Evolutionary conservation across 2,888 invertebrate genomes (phyloP), one percentile per base, ranked within the genome.

Genomic region (Sarcophaga caerulescens): DNA sequence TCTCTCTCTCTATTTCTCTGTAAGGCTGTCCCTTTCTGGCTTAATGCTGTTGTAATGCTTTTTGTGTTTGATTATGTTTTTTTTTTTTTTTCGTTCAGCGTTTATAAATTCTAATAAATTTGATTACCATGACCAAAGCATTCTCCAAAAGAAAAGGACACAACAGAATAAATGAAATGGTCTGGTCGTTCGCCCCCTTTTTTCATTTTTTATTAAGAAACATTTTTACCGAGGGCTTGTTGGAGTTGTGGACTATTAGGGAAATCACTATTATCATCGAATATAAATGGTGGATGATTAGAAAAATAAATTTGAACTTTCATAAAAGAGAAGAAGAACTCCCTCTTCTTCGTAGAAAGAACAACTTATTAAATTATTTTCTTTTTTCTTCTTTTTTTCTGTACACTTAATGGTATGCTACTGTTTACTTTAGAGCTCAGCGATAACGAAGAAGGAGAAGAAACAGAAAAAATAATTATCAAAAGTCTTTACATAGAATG

Each of bases 51-150:
- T 52, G 52, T 52, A 52, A 52, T 52, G 52, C 4, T 17, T 52
- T 52, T 52, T 25, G 19, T 59, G 23, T 25, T 84, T 79, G 81
- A 80, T 23, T 35, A 65, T 84, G 59, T 52, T 69, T 68, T 35
- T 47, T n/a, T 35, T 65, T 84, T 47, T 62, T 69, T 68, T 35
- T 47, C 35, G 77, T 73, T 77, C 19, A 70, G 2, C 21, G 47
- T 79, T 79, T 81, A 75, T 78, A 69, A 62, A 52, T 75, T 85
- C 21, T 76, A 80, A 82, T 85, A 85, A 81, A 81, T 84, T 86
- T 84, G 84, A 78, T 86, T 86, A 81, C 25, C 81, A 75, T 78
- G 83, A 68, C 84, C 74, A 75, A 77, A 70, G 23, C 52, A 52
- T 52, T 52, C 52, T 52, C 17, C 52, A 10, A 63, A 47, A 63